Conservation (phyloP, 2,113 vertebrate genomes). For the Cheirogaleus medius region DNA sequence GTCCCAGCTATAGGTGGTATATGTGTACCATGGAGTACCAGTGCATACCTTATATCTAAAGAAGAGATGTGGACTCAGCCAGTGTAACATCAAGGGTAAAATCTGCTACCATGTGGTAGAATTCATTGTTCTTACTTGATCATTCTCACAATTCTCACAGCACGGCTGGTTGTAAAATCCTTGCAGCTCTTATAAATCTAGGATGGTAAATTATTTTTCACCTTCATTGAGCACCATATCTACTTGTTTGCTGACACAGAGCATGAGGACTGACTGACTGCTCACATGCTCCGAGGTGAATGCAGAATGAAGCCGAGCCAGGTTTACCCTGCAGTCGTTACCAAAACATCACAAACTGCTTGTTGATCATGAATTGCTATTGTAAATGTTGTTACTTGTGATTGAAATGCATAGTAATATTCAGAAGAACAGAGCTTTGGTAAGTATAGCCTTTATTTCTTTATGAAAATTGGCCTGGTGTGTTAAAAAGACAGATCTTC, state of each 20-base stretch:
- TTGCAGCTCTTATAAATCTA: not conserved
- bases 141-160: not conserved
- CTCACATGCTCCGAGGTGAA: not conserved
- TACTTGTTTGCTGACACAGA: not conserved
- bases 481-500: not conserved
- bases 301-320: not conserved
- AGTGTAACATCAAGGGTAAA: not conserved
- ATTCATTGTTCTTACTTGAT: not conserved
- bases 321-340: not conserved
- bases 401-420: not conserved
- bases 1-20: no score
- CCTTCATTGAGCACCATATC: not conserved
- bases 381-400: not conserved
- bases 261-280: not conserved
- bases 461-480: not conserved
- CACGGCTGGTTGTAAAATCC: not conserved
- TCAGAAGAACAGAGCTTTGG: not conserved
- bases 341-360: conserved; percentile 1
- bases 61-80: not conserved
- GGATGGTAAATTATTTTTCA: conserved; percentile 6
- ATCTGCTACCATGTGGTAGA: not conserved
- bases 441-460: not conserved
- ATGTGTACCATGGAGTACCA: no score
- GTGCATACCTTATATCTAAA: not conserved
- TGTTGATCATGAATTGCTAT: conserved; percentile 50